Conservation (phyloP, 2,797 vertebrate genomes). For the Choloepus didactylus region DNA sequence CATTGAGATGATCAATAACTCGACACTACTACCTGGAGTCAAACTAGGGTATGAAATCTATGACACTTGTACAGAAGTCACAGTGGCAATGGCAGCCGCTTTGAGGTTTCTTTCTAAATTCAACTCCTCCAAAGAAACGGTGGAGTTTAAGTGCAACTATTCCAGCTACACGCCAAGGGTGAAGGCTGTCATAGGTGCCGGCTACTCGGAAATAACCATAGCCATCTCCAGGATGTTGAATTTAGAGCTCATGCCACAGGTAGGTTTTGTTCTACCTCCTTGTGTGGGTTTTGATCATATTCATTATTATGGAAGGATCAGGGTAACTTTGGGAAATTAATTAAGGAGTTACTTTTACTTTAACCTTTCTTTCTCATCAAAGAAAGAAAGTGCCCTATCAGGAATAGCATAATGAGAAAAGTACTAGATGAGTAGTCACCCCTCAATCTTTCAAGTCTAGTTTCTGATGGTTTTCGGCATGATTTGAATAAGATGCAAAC, state of each 20-base stretch:
- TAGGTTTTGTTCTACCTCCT: slow-evolving; percentile 78
- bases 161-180: slow-evolving; percentile 86
- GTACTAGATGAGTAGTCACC: not conserved
- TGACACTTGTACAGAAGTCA: slow-evolving; percentile 93
- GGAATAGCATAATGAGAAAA: not conserved
- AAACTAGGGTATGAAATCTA: slow-evolving; percentile 93
- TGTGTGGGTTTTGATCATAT: not conserved
- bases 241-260: slow-evolving; percentile 93
- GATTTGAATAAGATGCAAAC: not conserved
- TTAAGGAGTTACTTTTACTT: not conserved
- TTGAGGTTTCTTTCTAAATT: slow-evolving; percentile 88
- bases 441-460: not conserved
- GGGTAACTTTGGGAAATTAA: not conserved
- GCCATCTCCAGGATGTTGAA: slow-evolving; percentile 92
- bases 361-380: slow-evolving; percentile 23
- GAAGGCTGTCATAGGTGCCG: slow-evolving; percentile 90
- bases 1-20: slow-evolving; percentile 92
- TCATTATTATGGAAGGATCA: not conserved
- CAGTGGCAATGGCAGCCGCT: slow-evolving; percentile 89
- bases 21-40: slow-evolving; percentile 87
- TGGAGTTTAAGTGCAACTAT: slow-evolving; percentile 87
- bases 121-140: slow-evolving; percentile 80
- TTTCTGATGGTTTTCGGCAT: not conserved
- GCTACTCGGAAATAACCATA: slow-evolving; percentile 92
- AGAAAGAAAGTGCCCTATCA: not conserved